Conservation (phyloP, 1,140 invertebrate genomes). For the Hermatobates lingyangjiaoensis region DNA sequence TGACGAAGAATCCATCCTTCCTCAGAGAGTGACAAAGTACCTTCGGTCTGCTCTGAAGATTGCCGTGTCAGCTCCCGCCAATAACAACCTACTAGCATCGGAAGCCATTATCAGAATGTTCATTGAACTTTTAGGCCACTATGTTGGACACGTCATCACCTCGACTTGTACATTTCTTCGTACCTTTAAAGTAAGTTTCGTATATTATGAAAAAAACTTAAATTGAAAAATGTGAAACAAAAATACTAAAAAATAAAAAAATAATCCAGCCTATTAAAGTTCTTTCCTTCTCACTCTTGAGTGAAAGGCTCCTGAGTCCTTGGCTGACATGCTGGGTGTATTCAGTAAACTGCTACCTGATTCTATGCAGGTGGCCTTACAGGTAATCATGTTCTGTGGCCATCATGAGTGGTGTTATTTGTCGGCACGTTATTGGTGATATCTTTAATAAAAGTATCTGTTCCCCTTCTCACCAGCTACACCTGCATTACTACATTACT, state of each 20-base stretch:
- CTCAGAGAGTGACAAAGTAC: conserved; percentile 33
- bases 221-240: background rate
- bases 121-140: conserved; percentile 41
- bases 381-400: background rate
- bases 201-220: background rate
- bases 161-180: conserved; percentile 3
- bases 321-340: background rate
- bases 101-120: conserved; percentile 48
- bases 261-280: background rate
- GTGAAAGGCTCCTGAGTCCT: background rate
- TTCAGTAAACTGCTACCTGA: background rate
- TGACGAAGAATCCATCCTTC: conserved; percentile 43
- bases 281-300: background rate
- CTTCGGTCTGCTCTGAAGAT: conserved; percentile 40
- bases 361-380: background rate
- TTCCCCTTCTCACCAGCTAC: no score
- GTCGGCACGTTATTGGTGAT: no score
- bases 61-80: conserved; percentile 24
- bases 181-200: conserved; percentile 11
- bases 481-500: no score
- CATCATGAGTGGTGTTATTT: no score
- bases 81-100: conserved; percentile 23
- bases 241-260: background rate
- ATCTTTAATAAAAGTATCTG: no score
- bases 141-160: conserved; percentile 23